Evolutionary conservation across 1,140 invertebrate genomes (phyloP).

Genomic region (Meloidogyne floridensis): DNA sequence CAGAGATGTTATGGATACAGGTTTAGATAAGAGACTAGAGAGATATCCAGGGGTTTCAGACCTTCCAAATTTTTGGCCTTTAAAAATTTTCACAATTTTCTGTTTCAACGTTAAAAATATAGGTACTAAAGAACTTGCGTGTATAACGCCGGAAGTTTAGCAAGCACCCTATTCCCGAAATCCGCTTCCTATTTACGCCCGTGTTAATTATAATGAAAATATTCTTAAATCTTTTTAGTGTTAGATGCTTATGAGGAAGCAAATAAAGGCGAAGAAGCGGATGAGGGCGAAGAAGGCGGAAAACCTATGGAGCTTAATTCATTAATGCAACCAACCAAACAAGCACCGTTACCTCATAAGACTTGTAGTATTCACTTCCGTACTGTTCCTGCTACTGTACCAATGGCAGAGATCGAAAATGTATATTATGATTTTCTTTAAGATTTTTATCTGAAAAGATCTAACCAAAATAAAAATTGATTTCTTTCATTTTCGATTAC

Average conservation of each 20-base stretch:
- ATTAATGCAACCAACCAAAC: slow-evolving; percentile 39
- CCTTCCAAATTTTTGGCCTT: too few relatives aligned
- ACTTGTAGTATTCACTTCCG: slow-evolving; percentile 94
- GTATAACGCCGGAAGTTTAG: too few relatives aligned
- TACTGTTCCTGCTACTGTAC: slow-evolving; percentile 91
- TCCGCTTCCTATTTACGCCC: too few relatives aligned
- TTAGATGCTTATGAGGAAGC: slow-evolving; percentile 13
- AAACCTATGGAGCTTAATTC: slow-evolving; percentile 65
- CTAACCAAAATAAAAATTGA: too few relatives aligned
- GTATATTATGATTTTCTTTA: slow-evolving; percentile 69
- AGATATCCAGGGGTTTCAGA: too few relatives aligned
- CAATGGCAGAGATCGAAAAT: slow-evolving; percentile 93
- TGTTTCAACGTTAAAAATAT: too few relatives aligned
- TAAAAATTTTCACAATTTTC: too few relatives aligned
- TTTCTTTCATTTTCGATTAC: too few relatives aligned
- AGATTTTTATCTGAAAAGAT: background rate
- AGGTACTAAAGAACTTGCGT: too few relatives aligned
- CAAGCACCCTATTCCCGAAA: too few relatives aligned
- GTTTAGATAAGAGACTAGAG: slow-evolving; percentile 28
- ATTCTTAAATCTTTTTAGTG: background rate
- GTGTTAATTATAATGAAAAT: too few relatives aligned
- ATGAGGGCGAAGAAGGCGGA: slow-evolving; percentile 62
- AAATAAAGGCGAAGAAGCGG: background rate
- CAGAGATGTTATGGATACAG: slow-evolving; percentile 11
- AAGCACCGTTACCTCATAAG: slow-evolving; percentile 74